Base-by-base conservation (phyloP, 2,888 invertebrate genomes). In the Chrysolina haemoptera region DNA sequence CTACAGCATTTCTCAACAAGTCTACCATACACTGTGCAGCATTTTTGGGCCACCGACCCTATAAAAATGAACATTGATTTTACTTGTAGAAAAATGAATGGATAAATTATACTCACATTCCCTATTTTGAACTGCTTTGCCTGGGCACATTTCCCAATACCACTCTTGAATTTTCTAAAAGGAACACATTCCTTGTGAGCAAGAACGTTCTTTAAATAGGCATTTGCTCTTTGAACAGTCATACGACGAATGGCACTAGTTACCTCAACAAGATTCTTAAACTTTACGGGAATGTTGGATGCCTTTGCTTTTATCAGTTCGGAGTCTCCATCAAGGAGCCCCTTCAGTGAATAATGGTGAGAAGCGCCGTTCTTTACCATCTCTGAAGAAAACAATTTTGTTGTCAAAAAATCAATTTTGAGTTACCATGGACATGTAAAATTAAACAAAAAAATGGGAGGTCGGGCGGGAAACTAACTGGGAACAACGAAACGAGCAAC, bases 211-310 rank as follows among this genome's bases (percentile, higher is more conserved):
- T 95, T 94, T 81, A 95, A 87, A 86, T 91, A 95, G 53, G 91
- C 90, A 64, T 91, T 90, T 65, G 95, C 95, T 80, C 95, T 89
- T 78, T 92, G 90, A 74, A 95, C 87, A 64, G 93, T 90, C 95
- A 95, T 94, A 70, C 90, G 90, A 84, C 93, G 93, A 79, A 95
- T 91, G 41, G 93, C 93, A 83, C 92, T 91, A 73, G 95, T 95
- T 14, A 95, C 92, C 88, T 95, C 95, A 81, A 94, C 90, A 0
- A 95, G 95, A 88, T 95, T 95, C 91, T 95, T 95, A 87, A 95
- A 95, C 85, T 94, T 94, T 76, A 94, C 94, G 73, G 94, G 89
- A 73, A 95, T 89, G 85, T 94, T 94, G 0, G 94, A 93, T n/a
- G 94, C 94, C 81, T 92, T 90, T 50, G 95, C 94, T 89, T 94